These are phyloP conservation scores for Argyrosomus japonicus DNA, from an alignment of 2,113 vertebrate genomes.

Conservation along the genomic window DNA sequence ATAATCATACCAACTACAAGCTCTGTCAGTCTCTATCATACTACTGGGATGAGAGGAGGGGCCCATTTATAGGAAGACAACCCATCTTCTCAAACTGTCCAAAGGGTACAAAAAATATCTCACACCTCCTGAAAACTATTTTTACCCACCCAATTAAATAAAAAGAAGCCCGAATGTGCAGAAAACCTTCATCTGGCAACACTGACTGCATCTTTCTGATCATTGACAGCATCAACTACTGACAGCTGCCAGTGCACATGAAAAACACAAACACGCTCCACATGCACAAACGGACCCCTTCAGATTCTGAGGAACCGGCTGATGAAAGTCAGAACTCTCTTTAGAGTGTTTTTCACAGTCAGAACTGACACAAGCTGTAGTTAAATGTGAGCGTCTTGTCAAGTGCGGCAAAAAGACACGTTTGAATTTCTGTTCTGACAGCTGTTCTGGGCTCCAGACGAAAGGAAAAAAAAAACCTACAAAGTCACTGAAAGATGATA, in stretches of 20 bases:
- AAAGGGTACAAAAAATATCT: background rate
- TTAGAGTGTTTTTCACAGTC: constrained; percentile 30
- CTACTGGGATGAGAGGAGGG: background rate
- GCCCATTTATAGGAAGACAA: background rate
- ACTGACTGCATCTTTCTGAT: constrained; percentile 32
- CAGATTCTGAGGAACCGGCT: constrained; percentile 10
- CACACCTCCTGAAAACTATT: background rate
- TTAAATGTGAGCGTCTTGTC: constrained; percentile 58
- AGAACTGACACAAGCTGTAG: constrained; percentile 27
- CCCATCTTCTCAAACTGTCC: background rate
- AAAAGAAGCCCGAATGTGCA: background rate
- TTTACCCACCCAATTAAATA: background rate
- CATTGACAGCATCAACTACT: constrained; percentile 41
- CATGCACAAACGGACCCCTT: constrained; percentile 30
- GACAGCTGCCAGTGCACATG: constrained; percentile 42
- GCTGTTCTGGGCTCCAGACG: constrained; percentile 49
- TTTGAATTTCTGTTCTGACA: constrained; percentile 71
- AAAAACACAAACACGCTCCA: constrained; percentile 30
- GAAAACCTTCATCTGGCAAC: background rate
- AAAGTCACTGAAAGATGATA: constrained; percentile 68
- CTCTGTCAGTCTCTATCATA: background rate
- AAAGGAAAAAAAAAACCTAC: constrained; percentile 35
- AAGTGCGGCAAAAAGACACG: constrained; percentile 20
- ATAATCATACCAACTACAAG: constrained; percentile 42
- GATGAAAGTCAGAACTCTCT: constrained; percentile 39